A percentile compares a stretch with the other conserved stretches of the same genome.
Evolutionary conservation across 2,113 vertebrate species (phyloP).

Genomic region (Phylloscopus trochiloides): DNA sequence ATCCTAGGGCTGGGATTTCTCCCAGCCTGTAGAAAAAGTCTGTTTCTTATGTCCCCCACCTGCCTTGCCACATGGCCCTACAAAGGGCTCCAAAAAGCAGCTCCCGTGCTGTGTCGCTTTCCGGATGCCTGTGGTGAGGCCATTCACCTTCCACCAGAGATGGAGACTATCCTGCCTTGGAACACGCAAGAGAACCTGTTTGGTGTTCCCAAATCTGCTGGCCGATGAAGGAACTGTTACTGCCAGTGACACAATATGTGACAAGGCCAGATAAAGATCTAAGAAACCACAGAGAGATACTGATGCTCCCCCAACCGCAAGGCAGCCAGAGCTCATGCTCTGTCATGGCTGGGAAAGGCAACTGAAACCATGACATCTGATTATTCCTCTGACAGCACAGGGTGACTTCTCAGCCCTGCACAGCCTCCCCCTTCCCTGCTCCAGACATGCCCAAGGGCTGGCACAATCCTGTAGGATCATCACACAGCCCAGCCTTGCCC

Average conservation of each 20-base stretch:
- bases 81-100: background rate
- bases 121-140: rapidly evolving
- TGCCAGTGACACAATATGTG: background rate
- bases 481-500: background rate
- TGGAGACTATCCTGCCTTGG: rapidly evolving
- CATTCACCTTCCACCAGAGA: background rate
- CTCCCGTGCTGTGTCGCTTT: background rate
- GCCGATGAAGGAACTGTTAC: background rate
- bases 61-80: background rate
- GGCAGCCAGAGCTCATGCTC: background rate
- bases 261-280: background rate
- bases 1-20: background rate
- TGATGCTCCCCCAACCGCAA: background rate
- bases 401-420: background rate
- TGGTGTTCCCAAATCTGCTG: background rate
- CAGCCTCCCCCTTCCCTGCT: background rate
- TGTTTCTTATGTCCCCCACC: background rate
- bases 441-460: background rate
- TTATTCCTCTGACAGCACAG: rapidly evolving
- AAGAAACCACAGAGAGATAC: conserved; percentile 17
- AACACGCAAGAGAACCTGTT: rapidly evolving
- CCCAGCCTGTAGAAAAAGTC: background rate
- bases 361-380: background rate
- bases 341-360: background rate
- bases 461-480: rapidly evolving